A percentile compares a stretch with the other conserved stretches of the same genome.
These are phyloP conservation scores for Agriopis leucophaearia DNA, from an alignment of 2,888 invertebrate species.

Conservation along the genomic window DNA sequence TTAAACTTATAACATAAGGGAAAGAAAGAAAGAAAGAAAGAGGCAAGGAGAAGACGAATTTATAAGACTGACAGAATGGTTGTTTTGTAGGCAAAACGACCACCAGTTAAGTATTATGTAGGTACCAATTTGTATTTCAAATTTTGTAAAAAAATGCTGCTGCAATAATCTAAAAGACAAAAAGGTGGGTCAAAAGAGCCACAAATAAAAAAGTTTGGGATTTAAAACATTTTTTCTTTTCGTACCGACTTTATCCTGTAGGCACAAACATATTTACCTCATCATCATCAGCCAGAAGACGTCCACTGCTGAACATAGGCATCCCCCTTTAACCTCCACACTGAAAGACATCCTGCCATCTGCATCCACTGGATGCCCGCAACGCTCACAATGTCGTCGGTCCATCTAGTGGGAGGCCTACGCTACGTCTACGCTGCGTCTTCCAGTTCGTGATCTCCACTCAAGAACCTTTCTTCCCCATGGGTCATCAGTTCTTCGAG, in stretches of 20 bases:
- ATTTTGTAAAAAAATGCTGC: neutral
- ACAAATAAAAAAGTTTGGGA: neutral
- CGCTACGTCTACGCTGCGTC: no score
- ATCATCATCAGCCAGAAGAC: no score
- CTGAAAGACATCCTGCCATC: no score
- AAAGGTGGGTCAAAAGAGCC: slow-evolving; percentile 34
- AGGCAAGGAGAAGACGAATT: neutral
- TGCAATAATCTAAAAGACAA: slow-evolving; percentile 3
- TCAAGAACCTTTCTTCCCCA: no score
- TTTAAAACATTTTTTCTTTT: neutral
- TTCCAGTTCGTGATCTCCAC: no score
- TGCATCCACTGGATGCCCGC: no score
- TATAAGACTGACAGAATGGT: slow-evolving; percentile 5
- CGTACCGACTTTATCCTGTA: neutral
- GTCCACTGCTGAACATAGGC: no score
- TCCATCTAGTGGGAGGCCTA: no score
- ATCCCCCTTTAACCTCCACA: no score
- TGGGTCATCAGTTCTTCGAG: no score
- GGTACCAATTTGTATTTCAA: neutral
- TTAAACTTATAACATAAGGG: neutral
- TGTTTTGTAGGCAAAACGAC: neutral
- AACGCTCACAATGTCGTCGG: no score
- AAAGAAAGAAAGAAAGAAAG: neutral
- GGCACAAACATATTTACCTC: no score
- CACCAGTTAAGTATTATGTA: neutral